These are phyloP conservation scores for Drosophila grimshawi DNA, from an alignment of 1,140 invertebrate genomes.

Conservation along the genomic window DNA sequence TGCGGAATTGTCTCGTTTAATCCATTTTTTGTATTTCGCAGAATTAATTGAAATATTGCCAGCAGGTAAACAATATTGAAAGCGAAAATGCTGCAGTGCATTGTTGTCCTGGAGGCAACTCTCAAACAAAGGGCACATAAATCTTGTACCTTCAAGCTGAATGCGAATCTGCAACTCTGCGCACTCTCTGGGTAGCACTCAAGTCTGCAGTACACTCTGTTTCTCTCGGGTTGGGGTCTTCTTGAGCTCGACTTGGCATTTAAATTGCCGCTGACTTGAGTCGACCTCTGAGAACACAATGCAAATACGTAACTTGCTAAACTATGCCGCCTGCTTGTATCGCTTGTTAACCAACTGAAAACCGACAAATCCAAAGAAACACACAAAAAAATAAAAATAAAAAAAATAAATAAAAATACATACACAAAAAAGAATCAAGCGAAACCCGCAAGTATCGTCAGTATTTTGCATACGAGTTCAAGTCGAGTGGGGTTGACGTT, in stretches of 20 bases:
- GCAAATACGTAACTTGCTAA: conserved; percentile 57
- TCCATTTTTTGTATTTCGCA: conserved; percentile 45
- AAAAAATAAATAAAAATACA: conserved; percentile 6
- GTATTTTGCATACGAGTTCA: conserved; percentile 69
- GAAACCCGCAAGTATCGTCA: conserved; percentile 34
- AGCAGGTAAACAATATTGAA: conserved; percentile 59
- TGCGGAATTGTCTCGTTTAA: conserved; percentile 22
- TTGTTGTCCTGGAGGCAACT: conserved; percentile 57
- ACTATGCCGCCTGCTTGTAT: conserved; percentile 73
- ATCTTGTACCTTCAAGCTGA: conserved; percentile 51
- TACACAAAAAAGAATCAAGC: conserved; percentile 28
- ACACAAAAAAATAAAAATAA: conserved; percentile 18
- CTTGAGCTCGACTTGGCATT: conserved; percentile 63
- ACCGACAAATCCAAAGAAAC: conserved; percentile 48
- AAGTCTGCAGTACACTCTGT: conserved; percentile 15
- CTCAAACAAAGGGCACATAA: conserved; percentile 72
- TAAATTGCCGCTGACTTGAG: conserved; percentile 69
- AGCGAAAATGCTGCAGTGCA: conserved; percentile 71
- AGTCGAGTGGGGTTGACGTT: conserved; percentile 43
- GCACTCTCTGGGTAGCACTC: background rate
- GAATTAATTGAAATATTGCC: conserved; percentile 77
- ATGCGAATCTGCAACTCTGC: conserved; percentile 25
- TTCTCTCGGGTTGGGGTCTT: conserved; percentile 3
- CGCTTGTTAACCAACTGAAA: conserved; percentile 54
- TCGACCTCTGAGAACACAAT: conserved; percentile 58